These are phyloP conservation scores for Zeuzera pyrina DNA, from an alignment of 2,888 invertebrate genomes.

Conservation along the genomic window DNA sequence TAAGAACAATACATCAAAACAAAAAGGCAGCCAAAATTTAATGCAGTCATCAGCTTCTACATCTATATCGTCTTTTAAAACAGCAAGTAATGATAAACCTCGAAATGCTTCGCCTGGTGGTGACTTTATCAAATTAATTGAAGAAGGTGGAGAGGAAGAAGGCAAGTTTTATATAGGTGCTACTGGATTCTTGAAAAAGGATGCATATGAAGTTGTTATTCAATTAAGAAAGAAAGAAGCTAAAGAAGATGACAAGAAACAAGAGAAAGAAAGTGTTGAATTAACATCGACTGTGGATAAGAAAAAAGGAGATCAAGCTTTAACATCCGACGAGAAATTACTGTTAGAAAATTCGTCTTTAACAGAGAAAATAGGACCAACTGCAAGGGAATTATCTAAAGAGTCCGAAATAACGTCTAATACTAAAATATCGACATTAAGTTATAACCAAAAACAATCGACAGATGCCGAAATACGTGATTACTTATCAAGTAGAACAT, in stretches of 20 bases:
- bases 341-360: too few species aligned
- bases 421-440: too few species aligned
- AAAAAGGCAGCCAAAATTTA: too few species aligned
- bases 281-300: conserved; percentile 5
- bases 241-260: conserved; percentile 11
- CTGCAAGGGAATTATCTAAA: too few species aligned
- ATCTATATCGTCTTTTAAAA: conserved; percentile 38
- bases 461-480: too few species aligned
- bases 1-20: too few species aligned
- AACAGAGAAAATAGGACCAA: too few species aligned
- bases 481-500: too few species aligned
- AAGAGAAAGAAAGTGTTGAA: conserved; percentile 12
- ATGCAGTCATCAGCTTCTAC: conserved; percentile 28
- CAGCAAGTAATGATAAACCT: conserved; percentile 30
- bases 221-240: conserved; percentile 52
- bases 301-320: too few species aligned
- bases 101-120: conserved; percentile 22
- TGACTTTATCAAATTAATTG: conserved; percentile 40
- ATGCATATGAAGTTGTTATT: conserved; percentile 59
- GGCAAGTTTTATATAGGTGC: conserved; percentile 58
- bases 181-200: conserved; percentile 45
- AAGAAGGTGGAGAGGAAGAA: conserved; percentile 37
- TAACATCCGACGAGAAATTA: too few species aligned
- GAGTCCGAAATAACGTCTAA: too few species aligned
- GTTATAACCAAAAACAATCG: too few species aligned